Conservation (phyloP, 2,888 invertebrate genomes). For the Erynnis tages region DNA sequence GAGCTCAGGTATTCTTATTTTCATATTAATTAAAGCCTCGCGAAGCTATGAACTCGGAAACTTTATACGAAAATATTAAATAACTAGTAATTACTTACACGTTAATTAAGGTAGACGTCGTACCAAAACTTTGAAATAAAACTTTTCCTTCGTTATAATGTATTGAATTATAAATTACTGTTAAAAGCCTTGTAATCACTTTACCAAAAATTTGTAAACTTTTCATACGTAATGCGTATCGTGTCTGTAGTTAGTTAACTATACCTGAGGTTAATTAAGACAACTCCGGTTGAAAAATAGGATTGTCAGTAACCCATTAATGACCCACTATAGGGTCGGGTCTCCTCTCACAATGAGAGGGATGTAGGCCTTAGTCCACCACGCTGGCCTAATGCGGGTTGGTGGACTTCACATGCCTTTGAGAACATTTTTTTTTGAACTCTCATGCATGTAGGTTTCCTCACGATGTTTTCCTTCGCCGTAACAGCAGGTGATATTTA, state of each 20-base stretch:
- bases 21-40: background rate
- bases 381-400: too few species aligned
- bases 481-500: too few species aligned
- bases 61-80: slow-evolving; percentile 14
- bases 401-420: too few species aligned
- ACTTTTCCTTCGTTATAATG: slow-evolving; percentile 7
- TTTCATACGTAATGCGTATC: slow-evolving; percentile 32
- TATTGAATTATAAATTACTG: slow-evolving; percentile 16
- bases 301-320: slow-evolving; percentile 28
- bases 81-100: slow-evolving; percentile 13
- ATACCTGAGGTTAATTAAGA: slow-evolving; percentile 40
- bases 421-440: too few species aligned
- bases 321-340: too few species aligned
- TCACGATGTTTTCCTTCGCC: too few species aligned
- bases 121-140: slow-evolving; percentile 14
- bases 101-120: slow-evolving; percentile 11
- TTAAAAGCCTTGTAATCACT: slow-evolving; percentile 15
- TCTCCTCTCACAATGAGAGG: too few species aligned
- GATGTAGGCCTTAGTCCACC: too few species aligned
- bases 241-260: slow-evolving; percentile 40
- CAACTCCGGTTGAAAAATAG: slow-evolving; percentile 32
- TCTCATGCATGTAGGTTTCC: too few species aligned
- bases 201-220: slow-evolving; percentile 38
- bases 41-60: slow-evolving; percentile 3
- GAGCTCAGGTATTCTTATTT: slow-evolving; percentile 1